Evolutionary conservation across 2,888 invertebrate genomes (phyloP).

Genomic region (Fragum whitleyi): DNA sequence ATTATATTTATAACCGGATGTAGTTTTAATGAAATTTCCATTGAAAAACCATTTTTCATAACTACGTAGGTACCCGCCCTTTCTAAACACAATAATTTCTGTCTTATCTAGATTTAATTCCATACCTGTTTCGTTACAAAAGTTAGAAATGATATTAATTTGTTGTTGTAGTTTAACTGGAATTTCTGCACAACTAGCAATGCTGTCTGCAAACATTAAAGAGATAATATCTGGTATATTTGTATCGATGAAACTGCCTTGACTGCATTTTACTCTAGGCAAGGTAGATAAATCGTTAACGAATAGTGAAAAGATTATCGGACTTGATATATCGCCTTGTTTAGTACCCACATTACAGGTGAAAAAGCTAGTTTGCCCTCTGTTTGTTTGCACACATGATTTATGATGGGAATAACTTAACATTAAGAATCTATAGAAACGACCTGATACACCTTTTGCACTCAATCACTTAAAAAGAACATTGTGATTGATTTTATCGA

Average conservation of each 20-base stretch:
- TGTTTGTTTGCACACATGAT: not conserved
- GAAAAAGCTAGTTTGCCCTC: not conserved
- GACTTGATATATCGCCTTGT: not conserved
- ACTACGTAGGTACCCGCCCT: not conserved
- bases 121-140: conserved; percentile 26
- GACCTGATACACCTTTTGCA: conserved; percentile 1
- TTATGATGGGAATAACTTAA: conserved; percentile 6
- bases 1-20: conserved; percentile 16
- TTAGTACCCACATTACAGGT: not conserved
- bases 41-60: conserved; percentile 9
- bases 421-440: not conserved
- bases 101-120: conserved; percentile 9
- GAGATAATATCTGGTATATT: conserved; percentile 17
- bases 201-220: conserved; percentile 30
- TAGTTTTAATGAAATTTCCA: not conserved
- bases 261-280: not conserved
- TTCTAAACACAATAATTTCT: conserved; percentile 18
- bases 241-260: conserved; percentile 16
- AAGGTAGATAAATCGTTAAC: conserved; percentile 5
- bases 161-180: conserved; percentile 27
- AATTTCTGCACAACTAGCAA: conserved; percentile 25
- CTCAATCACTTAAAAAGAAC: conserved; percentile 4
- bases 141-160: conserved; percentile 24
- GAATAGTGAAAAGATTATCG: conserved; percentile 1
- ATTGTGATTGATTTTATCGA: not conserved